A percentile compares a stretch with the other conserved stretches of the same genome.
These are phyloP conservation scores for Poeciliopsis paucimaculata DNA, from an alignment of 2,797 vertebrate genomes.

Conservation along the genomic window DNA sequence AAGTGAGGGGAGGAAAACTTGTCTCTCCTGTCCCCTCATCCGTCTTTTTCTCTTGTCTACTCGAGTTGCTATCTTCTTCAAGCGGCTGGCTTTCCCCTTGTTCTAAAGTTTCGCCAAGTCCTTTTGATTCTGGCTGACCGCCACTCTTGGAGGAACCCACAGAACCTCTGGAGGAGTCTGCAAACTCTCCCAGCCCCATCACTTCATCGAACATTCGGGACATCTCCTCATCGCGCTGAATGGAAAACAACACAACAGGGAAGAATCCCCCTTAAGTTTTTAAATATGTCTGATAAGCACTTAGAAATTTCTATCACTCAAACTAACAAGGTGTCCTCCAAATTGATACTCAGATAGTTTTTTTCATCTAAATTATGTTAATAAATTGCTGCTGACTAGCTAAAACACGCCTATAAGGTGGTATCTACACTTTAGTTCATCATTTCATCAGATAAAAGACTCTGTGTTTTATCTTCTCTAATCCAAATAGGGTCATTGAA, in stretches of 20 bases:
- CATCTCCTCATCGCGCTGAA: constrained; percentile 69
- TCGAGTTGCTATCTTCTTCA: constrained; percentile 60
- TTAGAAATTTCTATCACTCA: background rate
- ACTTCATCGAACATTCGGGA: constrained; percentile 76
- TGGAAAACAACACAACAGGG: background rate
- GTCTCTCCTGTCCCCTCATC: constrained; percentile 43
- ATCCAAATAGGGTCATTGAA: background rate
- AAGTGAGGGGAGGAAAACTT: constrained; percentile 24
- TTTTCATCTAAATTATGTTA: background rate
- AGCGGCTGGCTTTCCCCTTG: constrained; percentile 33
- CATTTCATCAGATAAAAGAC: background rate
- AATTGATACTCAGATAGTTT: background rate
- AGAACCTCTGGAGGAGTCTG: constrained; percentile 72
- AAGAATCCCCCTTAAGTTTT: background rate
- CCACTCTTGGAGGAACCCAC: constrained; percentile 66
- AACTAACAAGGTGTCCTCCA: background rate
- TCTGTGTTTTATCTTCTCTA: background rate
- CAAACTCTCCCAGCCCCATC: constrained; percentile 75
- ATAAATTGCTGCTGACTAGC: background rate
- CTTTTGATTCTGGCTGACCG: constrained; percentile 53
- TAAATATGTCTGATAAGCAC: background rate
- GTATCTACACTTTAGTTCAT: background rate
- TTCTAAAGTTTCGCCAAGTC: constrained; percentile 37
- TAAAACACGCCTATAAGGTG: background rate
- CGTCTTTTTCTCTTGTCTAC: constrained; percentile 58